Base-by-base conservation (phyloP, 2,113 vertebrate genomes). In the Chloebia gouldiae region DNA sequence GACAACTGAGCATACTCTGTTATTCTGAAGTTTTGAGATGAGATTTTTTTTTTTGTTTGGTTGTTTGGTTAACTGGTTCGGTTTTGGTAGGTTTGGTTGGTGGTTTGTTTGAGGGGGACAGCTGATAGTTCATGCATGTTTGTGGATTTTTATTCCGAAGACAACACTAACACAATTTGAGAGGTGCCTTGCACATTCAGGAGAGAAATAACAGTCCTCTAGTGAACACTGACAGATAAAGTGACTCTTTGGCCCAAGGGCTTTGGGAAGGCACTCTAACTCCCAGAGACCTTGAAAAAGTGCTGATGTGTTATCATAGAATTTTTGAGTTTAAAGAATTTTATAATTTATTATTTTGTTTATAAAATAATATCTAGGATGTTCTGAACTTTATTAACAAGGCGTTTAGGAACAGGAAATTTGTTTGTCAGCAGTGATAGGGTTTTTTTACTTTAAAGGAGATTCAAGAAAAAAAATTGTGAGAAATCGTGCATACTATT, bases 401-500 rank as follows among this genome's bases (percentile, higher is more conserved):
- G 15, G 6, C 45, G 10, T 28, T 54, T 33, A 61, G 42, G 4
- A 14, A 57, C 16, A 59, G 11, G 22, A 63, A n/a, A 5, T 68
- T 65, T 79, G 6, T 31, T 88, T 61, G 8, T 16, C n/a, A 57
- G 13, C 9, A 40, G 4, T n/a, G 11, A n/a, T 5, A 65, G 3
- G 2, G 2, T 3, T 86, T 49, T 54, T 37, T 45, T 45, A 30
- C 7, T 61, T 69, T 31, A 85, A 73, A 65, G 11, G 4, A 37
- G 6, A 61, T 33, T 66, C 27, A 76, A 63, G 12, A 39, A 80
- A 84, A 80, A 23, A 51, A 15, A 25, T 2, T 35, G 28, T 73
- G 35, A 61, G 31, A 66, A 90, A 70, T 33, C 0, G 0, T 51
- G 21, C 2, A 0, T 25, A 31, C 7, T 13, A 25, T 44, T 75